phyloP scores from a whole-genome alignment of 2,888 invertebrate genomes.

The Eristalis intricaria region DNA sequence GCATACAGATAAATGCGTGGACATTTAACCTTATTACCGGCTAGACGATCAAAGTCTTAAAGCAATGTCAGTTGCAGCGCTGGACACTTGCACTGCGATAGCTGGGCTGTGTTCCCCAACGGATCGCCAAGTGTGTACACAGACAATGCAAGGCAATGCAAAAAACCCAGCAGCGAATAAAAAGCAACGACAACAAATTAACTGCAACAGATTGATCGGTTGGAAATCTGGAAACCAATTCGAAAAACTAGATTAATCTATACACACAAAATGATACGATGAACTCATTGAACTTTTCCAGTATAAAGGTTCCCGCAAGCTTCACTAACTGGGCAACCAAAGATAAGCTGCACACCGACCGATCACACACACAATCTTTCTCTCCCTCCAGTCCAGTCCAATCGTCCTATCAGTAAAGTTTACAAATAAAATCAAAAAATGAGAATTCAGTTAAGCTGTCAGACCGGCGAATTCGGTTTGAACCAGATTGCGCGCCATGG shows the following conservation, averaged over 20 bases:
- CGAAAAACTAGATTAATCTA: slow-evolving; percentile 60
- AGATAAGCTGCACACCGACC: neutral
- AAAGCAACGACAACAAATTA: slow-evolving; percentile 9
- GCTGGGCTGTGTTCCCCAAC: slow-evolving; percentile 14
- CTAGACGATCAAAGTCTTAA: slow-evolving; percentile 34
- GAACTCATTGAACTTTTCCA: slow-evolving; percentile 60
- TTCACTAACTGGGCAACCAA: slow-evolving; percentile 35
- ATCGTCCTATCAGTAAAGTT: slow-evolving; percentile 48
- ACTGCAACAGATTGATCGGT: slow-evolving; percentile 20
- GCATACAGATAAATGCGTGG: neutral
- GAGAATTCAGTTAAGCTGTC: slow-evolving; percentile 39
- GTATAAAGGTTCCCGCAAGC: slow-evolving; percentile 44
- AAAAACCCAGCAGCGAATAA: neutral
- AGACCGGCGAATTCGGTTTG: slow-evolving; percentile 23
- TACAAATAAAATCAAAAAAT: slow-evolving; percentile 52
- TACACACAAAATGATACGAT: slow-evolving; percentile 50
- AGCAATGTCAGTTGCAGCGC: neutral
- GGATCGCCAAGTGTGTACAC: slow-evolving; percentile 4
- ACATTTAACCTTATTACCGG: neutral
- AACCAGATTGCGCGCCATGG: slow-evolving; percentile 52
- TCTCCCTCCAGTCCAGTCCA: slow-evolving; percentile 35
- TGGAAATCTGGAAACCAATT: slow-evolving; percentile 59
- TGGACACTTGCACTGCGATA: slow-evolving; percentile 14
- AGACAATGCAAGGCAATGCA: slow-evolving; percentile 29
- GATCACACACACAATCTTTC: slow-evolving; percentile 22